phyloP scores from a whole-genome alignment of 2,797 vertebrate species.

The Enoplosus armatus region DNA sequence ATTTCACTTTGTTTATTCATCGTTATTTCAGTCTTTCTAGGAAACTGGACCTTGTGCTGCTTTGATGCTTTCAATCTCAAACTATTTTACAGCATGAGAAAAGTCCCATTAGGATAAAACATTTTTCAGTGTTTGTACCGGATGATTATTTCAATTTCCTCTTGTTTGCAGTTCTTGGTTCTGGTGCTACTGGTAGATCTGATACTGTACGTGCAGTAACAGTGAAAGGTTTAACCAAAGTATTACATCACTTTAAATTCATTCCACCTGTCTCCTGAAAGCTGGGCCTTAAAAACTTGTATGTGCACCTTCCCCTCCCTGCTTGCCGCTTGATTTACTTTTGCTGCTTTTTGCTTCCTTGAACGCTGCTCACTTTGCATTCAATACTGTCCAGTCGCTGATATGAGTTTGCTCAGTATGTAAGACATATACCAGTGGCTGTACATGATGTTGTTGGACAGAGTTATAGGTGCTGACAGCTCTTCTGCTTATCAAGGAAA shows the following conservation, averaged over 20 bases:
- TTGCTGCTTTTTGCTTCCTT: not conserved
- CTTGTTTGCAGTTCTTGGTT: not conserved
- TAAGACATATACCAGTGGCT: not conserved
- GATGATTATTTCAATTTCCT: not conserved
- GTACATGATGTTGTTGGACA: not conserved
- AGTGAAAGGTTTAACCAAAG: constrained; percentile 27
- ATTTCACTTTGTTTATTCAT: too few relatives aligned
- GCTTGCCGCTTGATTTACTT: not conserved
- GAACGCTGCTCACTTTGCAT: constrained; percentile 1
- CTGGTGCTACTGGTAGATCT: not conserved
- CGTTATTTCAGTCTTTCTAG: too few relatives aligned
- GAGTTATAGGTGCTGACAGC: not conserved
- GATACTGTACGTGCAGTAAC: not conserved
- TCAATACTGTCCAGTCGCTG: not conserved
- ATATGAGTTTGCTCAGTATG: not conserved
- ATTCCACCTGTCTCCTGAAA: constrained; percentile 18
- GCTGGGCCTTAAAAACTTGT: constrained; percentile 36
- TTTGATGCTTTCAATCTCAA: too few relatives aligned
- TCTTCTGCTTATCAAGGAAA: not conserved
- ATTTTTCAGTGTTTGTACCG: too few relatives aligned
- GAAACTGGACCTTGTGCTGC: too few relatives aligned
- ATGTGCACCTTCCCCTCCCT: constrained; percentile 64
- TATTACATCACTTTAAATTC: constrained; percentile 9
- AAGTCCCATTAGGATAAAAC: not conserved
- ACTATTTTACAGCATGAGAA: not conserved